Evolutionary conservation across 1,140 invertebrate genomes (phyloP).

Genomic region (Trichomalopsis sarcophagae): DNA sequence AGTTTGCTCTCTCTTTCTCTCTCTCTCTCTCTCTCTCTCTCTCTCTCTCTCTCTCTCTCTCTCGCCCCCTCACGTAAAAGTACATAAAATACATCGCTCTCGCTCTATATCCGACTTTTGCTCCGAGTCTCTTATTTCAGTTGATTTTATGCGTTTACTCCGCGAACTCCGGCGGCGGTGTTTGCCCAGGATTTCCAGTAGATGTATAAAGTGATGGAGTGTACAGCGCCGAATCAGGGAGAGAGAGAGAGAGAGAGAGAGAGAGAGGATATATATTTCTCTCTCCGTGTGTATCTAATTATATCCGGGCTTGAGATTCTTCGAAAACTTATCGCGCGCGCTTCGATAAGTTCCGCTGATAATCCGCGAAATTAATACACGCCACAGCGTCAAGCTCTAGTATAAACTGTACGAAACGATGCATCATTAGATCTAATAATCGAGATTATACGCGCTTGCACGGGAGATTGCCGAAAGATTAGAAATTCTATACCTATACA

Average conservation of each 20-base stretch:
- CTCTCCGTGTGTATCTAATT: constrained; percentile 31
- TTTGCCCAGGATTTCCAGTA: constrained; percentile 31
- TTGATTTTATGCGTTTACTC: constrained; percentile 52
- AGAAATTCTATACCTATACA: too few species aligned
- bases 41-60: constrained; percentile 19
- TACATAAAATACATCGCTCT: constrained; percentile 48
- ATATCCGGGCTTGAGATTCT: background rate
- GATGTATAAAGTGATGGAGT: constrained; percentile 41
- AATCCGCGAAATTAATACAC: background rate
- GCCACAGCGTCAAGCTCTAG: background rate
- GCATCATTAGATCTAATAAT: too few species aligned
- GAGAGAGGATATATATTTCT: background rate
- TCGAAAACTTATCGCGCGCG: background rate
- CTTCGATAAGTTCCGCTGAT: background rate
- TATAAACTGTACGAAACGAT: too few species aligned
- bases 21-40: too few species aligned
- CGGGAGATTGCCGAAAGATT: too few species aligned
- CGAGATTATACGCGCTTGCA: too few species aligned
- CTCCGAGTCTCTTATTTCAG: constrained; percentile 50
- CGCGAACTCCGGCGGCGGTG: constrained; percentile 25
- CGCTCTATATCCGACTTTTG: constrained; percentile 43
- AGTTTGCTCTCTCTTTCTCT: constrained; percentile 24
- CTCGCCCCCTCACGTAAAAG: constrained; percentile 14
- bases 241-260: too few species aligned
- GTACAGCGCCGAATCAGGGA: constrained; percentile 13